A percentile compares a stretch with the other conserved stretches of the same genome.
Conservation (phyloP, 2,797 vertebrate genomes). For the Heliangelus exortis region DNA sequence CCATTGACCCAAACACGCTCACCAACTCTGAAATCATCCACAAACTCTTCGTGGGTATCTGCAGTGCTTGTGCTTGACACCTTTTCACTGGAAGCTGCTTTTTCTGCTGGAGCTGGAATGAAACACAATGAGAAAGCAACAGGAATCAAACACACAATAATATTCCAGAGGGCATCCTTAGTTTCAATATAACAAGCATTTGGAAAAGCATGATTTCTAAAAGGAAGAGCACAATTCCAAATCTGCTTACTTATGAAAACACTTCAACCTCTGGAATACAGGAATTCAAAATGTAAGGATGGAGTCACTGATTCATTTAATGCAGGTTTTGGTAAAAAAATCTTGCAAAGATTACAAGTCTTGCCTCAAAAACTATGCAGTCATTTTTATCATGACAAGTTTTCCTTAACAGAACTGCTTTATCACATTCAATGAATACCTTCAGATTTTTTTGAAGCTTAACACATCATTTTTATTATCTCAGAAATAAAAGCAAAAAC, state of each 20-base stretch:
- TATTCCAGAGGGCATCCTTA: neutral
- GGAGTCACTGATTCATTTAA: neutral
- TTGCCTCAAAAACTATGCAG: neutral
- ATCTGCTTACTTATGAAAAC: neutral
- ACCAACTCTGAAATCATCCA: constrained; percentile 87
- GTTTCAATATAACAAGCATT: neutral
- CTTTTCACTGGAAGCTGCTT: constrained; percentile 80
- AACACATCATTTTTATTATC: neutral
- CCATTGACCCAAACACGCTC: constrained; percentile 97
- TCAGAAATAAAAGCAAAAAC: neutral
- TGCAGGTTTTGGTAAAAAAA: neutral
- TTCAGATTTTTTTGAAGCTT: neutral
- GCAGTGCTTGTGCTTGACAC: constrained; percentile 52
- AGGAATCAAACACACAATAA: neutral
- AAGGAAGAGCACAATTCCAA: neutral
- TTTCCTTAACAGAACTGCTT: neutral
- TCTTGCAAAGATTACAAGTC: neutral
- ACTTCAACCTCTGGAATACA: neutral
- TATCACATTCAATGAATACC: neutral
- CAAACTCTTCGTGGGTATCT: constrained; percentile 81
- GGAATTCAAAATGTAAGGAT: neutral
- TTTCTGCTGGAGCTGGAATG: constrained; percentile 79
- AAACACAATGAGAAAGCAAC: neutral
- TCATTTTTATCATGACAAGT: neutral
- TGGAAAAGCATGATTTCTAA: neutral